Base-by-base conservation (phyloP, 1,140 invertebrate species). In the Bombus pyrosoma region DNA sequence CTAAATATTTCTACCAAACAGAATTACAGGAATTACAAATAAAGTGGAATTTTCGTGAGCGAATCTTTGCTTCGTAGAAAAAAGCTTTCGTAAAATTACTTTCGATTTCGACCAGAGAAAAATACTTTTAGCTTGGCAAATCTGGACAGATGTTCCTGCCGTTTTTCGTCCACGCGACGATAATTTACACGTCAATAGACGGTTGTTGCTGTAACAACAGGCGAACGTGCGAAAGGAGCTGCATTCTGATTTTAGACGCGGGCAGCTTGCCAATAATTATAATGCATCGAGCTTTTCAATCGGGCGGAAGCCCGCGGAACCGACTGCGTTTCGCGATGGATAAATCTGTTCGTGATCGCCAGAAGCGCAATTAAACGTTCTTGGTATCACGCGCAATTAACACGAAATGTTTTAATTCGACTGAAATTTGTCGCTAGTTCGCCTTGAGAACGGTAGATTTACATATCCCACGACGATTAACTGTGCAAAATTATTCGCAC, bases 201-300 rank as follows among this genome's bases (percentile, higher is more conserved):
- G 39, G 8, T 18, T 37, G 62, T 41, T 68, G 39, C n/a, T 37
- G 28, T 39, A 53, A 53, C 62, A 34, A 53, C 34, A 69, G 13
- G 18, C 32, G 41, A 68, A 34, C 47, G 57, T 34, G 25, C 12
- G n/a, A 8, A 32, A 77, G 53, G 34, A 57, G 25, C 53, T 79
- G 28, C 39, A 57, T 81, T 81, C 79, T 32, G 43, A 41, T 81
- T 81, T 81, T 81, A 81, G 47, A 71, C 32, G 22, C 66, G 25
- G 68, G 79, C 79, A 81, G 25, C 1, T 25, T n/a, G 79, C 79
- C 79, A 81, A 47, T 47, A 37, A 37, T n/a, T 28, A 28, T 37
- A 53, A 57, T 39, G 47, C 64, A 69, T 37, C 66, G 62, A 68
- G 62, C 1, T 25, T 69, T 15, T 47, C 78, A 25, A 80, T 80